These are phyloP conservation scores for Epiblema foenella DNA, from an alignment of 2,888 invertebrate genomes.

Conservation along the genomic window DNA sequence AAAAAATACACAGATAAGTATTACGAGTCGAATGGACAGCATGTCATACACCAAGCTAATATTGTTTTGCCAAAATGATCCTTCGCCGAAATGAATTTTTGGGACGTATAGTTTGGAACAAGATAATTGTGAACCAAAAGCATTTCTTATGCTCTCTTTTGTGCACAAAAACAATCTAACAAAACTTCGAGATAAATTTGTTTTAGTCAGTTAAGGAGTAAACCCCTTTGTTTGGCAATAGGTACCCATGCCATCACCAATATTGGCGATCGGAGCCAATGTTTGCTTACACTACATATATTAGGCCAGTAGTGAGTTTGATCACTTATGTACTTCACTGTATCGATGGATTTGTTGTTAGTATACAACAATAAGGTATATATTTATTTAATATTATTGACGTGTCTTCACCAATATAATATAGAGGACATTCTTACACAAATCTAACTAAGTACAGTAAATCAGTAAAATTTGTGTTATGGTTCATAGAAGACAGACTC, in stretches of 20 bases:
- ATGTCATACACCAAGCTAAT: too few relatives aligned
- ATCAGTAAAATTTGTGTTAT: too few relatives aligned
- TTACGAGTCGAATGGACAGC: neutral
- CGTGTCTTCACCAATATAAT: too few relatives aligned
- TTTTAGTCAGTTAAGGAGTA: neutral
- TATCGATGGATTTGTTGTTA: neutral
- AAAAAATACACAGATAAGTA: neutral
- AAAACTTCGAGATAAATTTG: neutral
- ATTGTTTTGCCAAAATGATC: too few relatives aligned
- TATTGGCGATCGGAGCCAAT: constrained; percentile 15
- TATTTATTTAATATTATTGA: too few relatives aligned
- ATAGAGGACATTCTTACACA: too few relatives aligned
- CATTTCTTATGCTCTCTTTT: too few relatives aligned
- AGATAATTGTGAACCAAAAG: too few relatives aligned
- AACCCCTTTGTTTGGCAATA: constrained; percentile 26
- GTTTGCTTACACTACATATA: constrained; percentile 12
- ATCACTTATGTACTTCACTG: constrained; percentile 6
- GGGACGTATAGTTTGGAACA: too few relatives aligned
- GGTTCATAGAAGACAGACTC: too few relatives aligned
- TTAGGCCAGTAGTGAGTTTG: neutral
- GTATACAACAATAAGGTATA: neutral
- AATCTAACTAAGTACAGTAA: too few relatives aligned
- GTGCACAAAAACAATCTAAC: neutral
- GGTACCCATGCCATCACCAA: constrained; percentile 8
- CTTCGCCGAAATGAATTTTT: too few relatives aligned